phyloP scores from a whole-genome alignment of 37 sponge, comb jelly and placozoan genomes.

The Aphrocallistes beatrix region DNA sequence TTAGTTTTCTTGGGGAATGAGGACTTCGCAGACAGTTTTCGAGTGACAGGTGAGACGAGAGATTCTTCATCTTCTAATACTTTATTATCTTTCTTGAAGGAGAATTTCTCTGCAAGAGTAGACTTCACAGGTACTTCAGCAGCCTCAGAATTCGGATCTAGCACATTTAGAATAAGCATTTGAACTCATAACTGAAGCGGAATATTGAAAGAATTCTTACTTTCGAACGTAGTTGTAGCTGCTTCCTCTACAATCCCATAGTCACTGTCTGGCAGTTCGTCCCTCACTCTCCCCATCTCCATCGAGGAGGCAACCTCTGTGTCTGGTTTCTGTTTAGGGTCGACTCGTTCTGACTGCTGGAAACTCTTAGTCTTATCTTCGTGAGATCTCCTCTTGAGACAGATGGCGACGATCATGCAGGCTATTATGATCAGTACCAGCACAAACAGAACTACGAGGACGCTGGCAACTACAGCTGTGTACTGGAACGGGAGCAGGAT shows the following conservation, averaged over 20 bases:
- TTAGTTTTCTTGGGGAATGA: no score
- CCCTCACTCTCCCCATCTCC: neutral
- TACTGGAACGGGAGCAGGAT: neutral
- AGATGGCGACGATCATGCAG: neutral
- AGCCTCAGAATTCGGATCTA: neutral
- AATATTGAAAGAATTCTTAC: neutral
- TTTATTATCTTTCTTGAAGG: neutral
- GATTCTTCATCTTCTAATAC: neutral
- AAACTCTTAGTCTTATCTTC: neutral
- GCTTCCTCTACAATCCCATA: conserved; percentile 8
- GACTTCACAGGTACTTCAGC: neutral
- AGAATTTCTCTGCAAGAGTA: neutral
- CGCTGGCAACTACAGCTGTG: neutral
- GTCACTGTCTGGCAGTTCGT: neutral
- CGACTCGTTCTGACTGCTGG: neutral
- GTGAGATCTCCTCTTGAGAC: neutral
- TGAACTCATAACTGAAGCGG: neutral
- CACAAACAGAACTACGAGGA: neutral
- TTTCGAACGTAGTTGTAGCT: neutral
- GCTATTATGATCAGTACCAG: neutral
- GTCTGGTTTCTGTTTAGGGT: neutral
- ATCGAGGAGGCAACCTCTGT: neutral
- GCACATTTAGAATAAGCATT: neutral
- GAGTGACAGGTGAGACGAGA: neutral
- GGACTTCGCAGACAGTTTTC: no score